phyloP scores from a whole-genome alignment of 2,113 vertebrate species.

The Onychostoma macrolepis region DNA sequence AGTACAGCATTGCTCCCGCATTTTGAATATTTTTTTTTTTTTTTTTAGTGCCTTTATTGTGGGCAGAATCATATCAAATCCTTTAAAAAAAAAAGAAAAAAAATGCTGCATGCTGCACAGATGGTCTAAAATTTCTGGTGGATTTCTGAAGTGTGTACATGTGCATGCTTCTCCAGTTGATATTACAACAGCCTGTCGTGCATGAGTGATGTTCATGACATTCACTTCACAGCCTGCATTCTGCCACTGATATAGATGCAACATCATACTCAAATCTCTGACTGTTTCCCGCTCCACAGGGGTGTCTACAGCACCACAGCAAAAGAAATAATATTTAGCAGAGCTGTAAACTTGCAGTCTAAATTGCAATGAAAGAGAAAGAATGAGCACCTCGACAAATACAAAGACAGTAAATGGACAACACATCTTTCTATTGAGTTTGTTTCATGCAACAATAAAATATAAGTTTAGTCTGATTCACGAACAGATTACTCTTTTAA shows the following conservation, averaged over 20 bases:
- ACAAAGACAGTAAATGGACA: background rate
- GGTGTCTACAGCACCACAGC: too few relatives aligned
- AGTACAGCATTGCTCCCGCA: too few relatives aligned
- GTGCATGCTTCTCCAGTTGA: background rate
- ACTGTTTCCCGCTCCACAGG: too few relatives aligned
- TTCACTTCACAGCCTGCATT: too few relatives aligned
- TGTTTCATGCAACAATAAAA: background rate
- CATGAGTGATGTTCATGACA: too few relatives aligned
- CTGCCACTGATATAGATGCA: too few relatives aligned
- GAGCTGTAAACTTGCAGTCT: too few relatives aligned
- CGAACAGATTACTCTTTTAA: background rate
- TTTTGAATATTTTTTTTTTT: too few relatives aligned
- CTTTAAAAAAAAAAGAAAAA: too few relatives aligned
- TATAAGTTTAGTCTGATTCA: background rate
- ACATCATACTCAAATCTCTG: too few relatives aligned
- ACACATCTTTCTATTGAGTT: background rate
- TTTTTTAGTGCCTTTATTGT: too few relatives aligned
- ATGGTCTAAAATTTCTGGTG: background rate
- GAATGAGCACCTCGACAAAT: background rate
- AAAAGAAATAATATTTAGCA: too few relatives aligned
- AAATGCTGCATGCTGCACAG: background rate
- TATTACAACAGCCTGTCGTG: background rate
- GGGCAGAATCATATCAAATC: background rate
- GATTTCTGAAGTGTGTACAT: background rate
- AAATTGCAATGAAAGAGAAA: background rate